Evolutionary conservation across 2,113 vertebrate genomes (phyloP).

Genomic region (Pitta sordida): DNA sequence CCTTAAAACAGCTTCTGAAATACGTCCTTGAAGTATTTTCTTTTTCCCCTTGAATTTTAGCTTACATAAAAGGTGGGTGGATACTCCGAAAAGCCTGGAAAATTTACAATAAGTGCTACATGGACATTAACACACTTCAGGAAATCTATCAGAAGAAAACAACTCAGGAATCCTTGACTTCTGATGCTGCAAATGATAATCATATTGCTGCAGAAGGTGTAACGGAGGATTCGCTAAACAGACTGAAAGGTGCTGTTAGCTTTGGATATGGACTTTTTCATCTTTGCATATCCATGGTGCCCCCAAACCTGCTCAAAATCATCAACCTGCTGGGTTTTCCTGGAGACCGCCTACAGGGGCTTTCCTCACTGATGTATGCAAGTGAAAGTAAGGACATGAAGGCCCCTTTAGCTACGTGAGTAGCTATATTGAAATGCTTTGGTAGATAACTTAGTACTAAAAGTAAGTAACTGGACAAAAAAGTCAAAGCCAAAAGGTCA

Average conservation of each 20-base stretch:
- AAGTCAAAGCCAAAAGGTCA: neutral
- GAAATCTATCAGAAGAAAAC: slow-evolving; percentile 82
- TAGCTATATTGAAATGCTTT: slow-evolving; percentile 83
- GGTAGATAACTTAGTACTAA: slow-evolving; percentile 77
- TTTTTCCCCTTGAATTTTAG: slow-evolving; percentile 57
- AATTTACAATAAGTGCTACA: slow-evolving; percentile 98
- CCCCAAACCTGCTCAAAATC: slow-evolving; percentile 98
- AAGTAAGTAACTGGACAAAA: slow-evolving; percentile 68
- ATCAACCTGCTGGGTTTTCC: slow-evolving; percentile 99
- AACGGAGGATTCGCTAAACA: slow-evolving; percentile 89
- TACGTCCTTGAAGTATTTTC: neutral
- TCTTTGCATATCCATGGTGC: slow-evolving; percentile 99
- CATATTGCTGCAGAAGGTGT: slow-evolving; percentile 79
- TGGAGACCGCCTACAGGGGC: slow-evolving; percentile 94
- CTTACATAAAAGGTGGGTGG: slow-evolving; percentile 99
- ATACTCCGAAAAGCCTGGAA: slow-evolving; percentile 99
- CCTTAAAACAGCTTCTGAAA: neutral
- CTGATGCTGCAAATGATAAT: slow-evolving; percentile 93
- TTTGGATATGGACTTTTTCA: slow-evolving; percentile 99
- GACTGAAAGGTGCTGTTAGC: slow-evolving; percentile 98
- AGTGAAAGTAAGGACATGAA: slow-evolving; percentile 99
- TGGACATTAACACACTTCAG: slow-evolving; percentile 94
- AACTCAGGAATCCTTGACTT: slow-evolving; percentile 79
- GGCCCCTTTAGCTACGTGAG: slow-evolving; percentile 99
- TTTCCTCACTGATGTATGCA: slow-evolving; percentile 94